Conservation (phyloP, 2,888 invertebrate species). For the Colletes collaris region DNA sequence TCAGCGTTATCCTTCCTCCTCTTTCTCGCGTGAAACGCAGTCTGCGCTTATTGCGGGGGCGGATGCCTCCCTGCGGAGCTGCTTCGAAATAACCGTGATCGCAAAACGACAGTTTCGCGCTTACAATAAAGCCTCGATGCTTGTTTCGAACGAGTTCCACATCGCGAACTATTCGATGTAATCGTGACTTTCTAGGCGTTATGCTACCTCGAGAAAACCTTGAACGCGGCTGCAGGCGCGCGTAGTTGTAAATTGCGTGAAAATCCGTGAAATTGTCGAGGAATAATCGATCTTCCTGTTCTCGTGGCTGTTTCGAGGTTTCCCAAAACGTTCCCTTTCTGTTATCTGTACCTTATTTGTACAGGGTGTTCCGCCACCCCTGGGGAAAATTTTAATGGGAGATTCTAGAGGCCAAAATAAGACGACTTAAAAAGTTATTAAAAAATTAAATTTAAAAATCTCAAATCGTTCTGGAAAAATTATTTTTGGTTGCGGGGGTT, state of each 20-base stretch:
- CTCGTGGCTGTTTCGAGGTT: background rate
- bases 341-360: too few species aligned
- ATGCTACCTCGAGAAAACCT: constrained; percentile 43
- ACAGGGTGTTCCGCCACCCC: too few species aligned
- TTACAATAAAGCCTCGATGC: constrained; percentile 53
- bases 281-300: constrained; percentile 7
- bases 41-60: constrained; percentile 43
- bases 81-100: constrained; percentile 49
- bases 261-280: constrained; percentile 34
- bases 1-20: constrained; percentile 8
- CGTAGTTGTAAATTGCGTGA: constrained; percentile 32
- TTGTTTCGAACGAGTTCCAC: constrained; percentile 53
- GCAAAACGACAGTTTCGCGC: constrained; percentile 46
- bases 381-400: too few species aligned
- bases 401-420: too few species aligned
- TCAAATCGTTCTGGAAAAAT: too few species aligned
- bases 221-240: constrained; percentile 21
- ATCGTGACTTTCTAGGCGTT: constrained; percentile 42
- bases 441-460: too few species aligned
- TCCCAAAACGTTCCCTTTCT: too few species aligned
- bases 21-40: constrained; percentile 21
- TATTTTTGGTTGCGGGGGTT: too few species aligned
- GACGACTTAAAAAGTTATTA: too few species aligned
- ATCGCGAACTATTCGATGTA: constrained; percentile 49
- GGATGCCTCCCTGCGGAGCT: constrained; percentile 23